Evolutionary conservation across 1,140 invertebrate genomes (phyloP).

Genomic region (Drosophila willistoni): DNA sequence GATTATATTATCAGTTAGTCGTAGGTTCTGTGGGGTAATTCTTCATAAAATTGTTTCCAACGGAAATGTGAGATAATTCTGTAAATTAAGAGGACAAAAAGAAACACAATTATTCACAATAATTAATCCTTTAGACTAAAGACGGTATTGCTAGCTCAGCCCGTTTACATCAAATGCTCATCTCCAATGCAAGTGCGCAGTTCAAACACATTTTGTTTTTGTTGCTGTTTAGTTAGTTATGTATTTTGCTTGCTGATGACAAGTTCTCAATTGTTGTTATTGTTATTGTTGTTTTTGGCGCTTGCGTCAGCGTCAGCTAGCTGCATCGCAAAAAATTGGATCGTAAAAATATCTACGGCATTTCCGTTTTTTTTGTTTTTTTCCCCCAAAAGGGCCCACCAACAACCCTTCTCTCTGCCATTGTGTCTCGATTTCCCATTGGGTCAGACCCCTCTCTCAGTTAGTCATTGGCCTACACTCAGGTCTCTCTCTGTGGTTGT

Average conservation of each 20-base stretch:
- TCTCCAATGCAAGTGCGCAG: constrained; percentile 2
- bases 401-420: too few species aligned
- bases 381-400: constrained; percentile 46
- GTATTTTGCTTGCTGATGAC: constrained; percentile 74
- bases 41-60: constrained; percentile 75
- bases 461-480: too few species aligned
- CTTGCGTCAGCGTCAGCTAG: constrained; percentile 69
- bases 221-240: constrained; percentile 37
- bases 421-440: too few species aligned
- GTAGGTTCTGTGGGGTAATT: constrained; percentile 68
- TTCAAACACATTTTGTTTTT: not conserved
- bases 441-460: too few species aligned
- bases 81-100: not conserved
- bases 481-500: too few species aligned
- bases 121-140: too few species aligned
- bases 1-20: not conserved
- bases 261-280: constrained; percentile 38
- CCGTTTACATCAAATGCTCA: not conserved
- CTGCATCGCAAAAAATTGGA: constrained; percentile 54
- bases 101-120: not conserved
- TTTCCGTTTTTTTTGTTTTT: constrained; percentile 46
- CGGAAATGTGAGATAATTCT: constrained; percentile 13
- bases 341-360: constrained; percentile 61
- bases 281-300: constrained; percentile 36
- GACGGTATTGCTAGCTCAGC: too few species aligned